Evolutionary conservation across 2,797 vertebrate genomes (phyloP), one percentile per base, ranked within the genome.

Genomic region (Pitangus sulphuratus): DNA sequence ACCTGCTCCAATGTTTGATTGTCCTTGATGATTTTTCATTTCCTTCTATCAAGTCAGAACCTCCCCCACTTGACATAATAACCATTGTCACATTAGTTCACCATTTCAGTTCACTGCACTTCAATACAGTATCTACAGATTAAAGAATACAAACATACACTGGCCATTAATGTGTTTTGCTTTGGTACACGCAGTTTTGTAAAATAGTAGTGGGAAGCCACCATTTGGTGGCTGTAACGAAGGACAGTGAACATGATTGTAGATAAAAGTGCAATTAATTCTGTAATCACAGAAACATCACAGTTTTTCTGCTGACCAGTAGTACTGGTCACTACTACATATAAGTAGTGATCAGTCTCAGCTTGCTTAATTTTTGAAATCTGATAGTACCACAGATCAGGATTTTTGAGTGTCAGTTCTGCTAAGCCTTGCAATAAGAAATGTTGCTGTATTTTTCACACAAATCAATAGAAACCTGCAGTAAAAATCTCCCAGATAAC

Each of bases 401-500:
- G 26, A 61, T 61, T 77, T 88, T 78, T 72, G 37, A 30, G 39
- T 88, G 77, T 58, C 82, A 81, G 35, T 54, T 87, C 83, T 87
- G 40, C 61, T 69, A 71, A 92, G 39, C 26, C 33, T 57, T 62
- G 47, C 65, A 48, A 82, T 82, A 90, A 90, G 35, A 87, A 90
- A 72, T 58, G 40, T 24, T 74, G 45, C 45, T 77, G 15, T 69
- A 71, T 85, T 96, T 94, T 89, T 21, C 74, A 84, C 45, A 44
- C n/a, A 86, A 88, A 95, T 95, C 82, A 60, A 93, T 89, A 92
- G 22, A 91, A 82, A 82, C 22, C 30, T 31, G 51, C 19, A 91
- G 50, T 56, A 84, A 31, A 80, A 94, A 92, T 91, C 74, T 75
- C 48, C 10, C 17, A 87, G 77, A 77, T 21, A 87, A 74, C 74